A percentile compares a stretch with the other conserved stretches of the same genome.
Conservation (phyloP, 2,888 invertebrate genomes). For the Petrophora chlorosata region DNA sequence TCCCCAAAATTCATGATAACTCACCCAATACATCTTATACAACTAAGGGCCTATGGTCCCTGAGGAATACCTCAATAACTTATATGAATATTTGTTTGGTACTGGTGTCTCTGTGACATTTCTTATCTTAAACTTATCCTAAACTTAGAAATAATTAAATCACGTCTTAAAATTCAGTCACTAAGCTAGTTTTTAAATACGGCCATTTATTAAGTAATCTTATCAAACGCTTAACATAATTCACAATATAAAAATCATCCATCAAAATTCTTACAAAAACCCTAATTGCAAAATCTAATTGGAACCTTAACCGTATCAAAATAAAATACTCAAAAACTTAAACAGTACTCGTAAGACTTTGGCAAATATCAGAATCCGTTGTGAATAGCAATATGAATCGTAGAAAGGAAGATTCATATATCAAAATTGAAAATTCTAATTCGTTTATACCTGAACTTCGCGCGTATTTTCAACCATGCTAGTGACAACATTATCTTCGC, state of each 20-base stretch:
- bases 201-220: slow-evolving; percentile 46
- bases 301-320: slow-evolving; percentile 35
- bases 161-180: slow-evolving; percentile 38
- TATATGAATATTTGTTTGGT: slow-evolving; percentile 74
- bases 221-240: slow-evolving; percentile 27
- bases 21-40: slow-evolving; percentile 15
- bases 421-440: neutral
- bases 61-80: slow-evolving; percentile 28
- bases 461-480: slow-evolving; percentile 68
- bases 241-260: slow-evolving; percentile 13
- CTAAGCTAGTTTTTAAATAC: slow-evolving; percentile 50
- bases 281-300: slow-evolving; percentile 3
- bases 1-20: slow-evolving; percentile 11
- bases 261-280: slow-evolving; percentile 8
- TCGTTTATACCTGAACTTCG: slow-evolving; percentile 47
- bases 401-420: no score
- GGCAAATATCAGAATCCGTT: slow-evolving; percentile 19
- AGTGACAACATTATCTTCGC: slow-evolving; percentile 58
- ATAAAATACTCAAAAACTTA: slow-evolving; percentile 31
- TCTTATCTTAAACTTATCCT: slow-evolving; percentile 34
- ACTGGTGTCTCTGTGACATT: slow-evolving; percentile 63
- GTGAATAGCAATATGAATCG: slow-evolving; percentile 9
- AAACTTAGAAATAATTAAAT: slow-evolving; percentile 33
- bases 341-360: slow-evolving; percentile 19
- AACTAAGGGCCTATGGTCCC: slow-evolving; percentile 18